These are phyloP conservation scores for Caenorhabditis imperialis DNA, from an alignment of 2,888 invertebrate species.

Conservation along the genomic window DNA sequence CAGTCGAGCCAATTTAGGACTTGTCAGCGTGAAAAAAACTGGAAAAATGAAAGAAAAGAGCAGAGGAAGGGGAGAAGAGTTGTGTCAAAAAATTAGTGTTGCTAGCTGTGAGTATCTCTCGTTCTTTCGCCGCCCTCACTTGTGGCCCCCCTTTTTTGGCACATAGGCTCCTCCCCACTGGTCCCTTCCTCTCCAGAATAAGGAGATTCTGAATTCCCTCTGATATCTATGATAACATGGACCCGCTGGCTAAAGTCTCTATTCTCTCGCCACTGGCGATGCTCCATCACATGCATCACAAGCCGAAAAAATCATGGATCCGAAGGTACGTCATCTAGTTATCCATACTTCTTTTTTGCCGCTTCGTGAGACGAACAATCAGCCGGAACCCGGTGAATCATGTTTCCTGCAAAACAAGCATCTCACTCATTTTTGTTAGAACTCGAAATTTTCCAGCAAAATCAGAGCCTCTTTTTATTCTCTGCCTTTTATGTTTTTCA, in stretches of 20 bases:
- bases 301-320: constrained; percentile 65
- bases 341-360: constrained; percentile 19
- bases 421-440: too few relatives aligned
- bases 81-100: constrained; percentile 52
- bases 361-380: too few relatives aligned
- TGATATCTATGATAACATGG: constrained; percentile 47
- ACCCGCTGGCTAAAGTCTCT: constrained; percentile 60
- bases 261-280: constrained; percentile 66
- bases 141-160: constrained; percentile 6
- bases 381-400: too few relatives aligned
- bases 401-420: too few relatives aligned
- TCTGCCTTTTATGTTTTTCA: not conserved
- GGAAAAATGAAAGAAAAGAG: constrained; percentile 33
- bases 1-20: constrained; percentile 50
- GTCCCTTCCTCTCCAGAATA: constrained; percentile 5
- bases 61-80: constrained; percentile 1
- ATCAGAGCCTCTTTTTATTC: not conserved
- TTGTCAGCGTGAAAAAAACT: constrained; percentile 39
- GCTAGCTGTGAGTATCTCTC: constrained; percentile 21
- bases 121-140: constrained; percentile 8
- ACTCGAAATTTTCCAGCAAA: too few relatives aligned
- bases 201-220: not conserved
- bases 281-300: constrained; percentile 61
- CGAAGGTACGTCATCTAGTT: constrained; percentile 52
- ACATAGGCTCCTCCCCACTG: constrained; percentile 29